phyloP scores from a whole-genome alignment of 2,797 vertebrate genomes.

The Syngnathus acus region DNA sequence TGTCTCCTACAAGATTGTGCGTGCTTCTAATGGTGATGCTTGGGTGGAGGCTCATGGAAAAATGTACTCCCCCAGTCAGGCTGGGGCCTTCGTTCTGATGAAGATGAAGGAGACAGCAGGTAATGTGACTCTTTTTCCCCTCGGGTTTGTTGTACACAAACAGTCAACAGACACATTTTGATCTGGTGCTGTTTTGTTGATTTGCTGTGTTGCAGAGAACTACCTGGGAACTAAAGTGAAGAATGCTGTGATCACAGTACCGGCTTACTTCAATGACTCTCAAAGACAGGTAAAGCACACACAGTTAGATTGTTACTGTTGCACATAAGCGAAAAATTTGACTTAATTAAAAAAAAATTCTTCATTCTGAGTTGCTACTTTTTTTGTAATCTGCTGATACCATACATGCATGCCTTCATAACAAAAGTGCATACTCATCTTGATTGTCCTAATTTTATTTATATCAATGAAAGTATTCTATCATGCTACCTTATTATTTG shows the following conservation, averaged over 20 bases:
- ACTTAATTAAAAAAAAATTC: too few relatives aligned
- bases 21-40: constrained; percentile 93
- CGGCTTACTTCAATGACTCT: constrained; percentile 97
- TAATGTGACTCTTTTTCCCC: constrained; percentile 24
- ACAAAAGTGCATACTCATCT: too few relatives aligned
- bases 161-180: neutral
- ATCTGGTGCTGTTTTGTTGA: neutral
- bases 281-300: constrained; percentile 84
- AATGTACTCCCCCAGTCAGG: constrained; percentile 95
- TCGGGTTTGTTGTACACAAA: neutral
- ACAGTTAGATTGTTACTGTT: neutral
- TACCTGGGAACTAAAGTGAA: constrained; percentile 87
- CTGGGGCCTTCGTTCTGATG: constrained; percentile 92
- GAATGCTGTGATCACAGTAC: constrained; percentile 94
- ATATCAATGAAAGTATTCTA: too few relatives aligned
- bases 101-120: constrained; percentile 99
- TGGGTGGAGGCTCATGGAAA: constrained; percentile 97
- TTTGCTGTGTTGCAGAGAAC: constrained; percentile 72
- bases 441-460: too few relatives aligned
- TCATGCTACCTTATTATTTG: too few relatives aligned
- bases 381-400: too few relatives aligned
- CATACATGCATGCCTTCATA: too few relatives aligned
- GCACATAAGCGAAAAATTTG: too few relatives aligned
- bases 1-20: constrained; percentile 91
- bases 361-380: too few relatives aligned